Base-by-base conservation (phyloP, 2,797 vertebrate genomes). In the Fringilla coelebs region DNA sequence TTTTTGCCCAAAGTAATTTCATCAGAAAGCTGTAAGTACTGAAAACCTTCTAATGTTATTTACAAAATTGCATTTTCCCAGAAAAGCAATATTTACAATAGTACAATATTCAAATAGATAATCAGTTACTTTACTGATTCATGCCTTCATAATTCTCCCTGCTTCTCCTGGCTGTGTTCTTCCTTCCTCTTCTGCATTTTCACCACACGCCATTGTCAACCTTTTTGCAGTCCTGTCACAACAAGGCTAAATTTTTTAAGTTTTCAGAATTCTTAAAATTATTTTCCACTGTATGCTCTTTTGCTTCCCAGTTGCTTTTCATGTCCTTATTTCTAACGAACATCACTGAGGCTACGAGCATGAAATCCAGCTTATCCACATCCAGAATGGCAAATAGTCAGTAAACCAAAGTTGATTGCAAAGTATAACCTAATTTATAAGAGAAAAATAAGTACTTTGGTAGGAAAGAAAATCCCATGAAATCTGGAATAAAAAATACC, bases 261-360 rank as follows among this genome's bases (percentile, higher is more conserved):
- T 61, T 60, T 77, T 67, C 40, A 72, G 29, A 68, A 65, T 26
- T n/a, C 7, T 36, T 72, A 40, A 85, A 51, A 60, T 67, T 60
- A 26, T 60, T 91, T 89, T 75, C 28, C 7, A 17, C 13, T 20
- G 4, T 36, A 18, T 10, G 7, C 1, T 51, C 29, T 90, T 87
- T 85, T 85, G 3, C n/a, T 84, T 89, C 24, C 17, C 9, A 22
- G 21, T 62, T 74, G 8, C 8, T 89, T 70, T 84, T 71, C 43
- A 20, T 20, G 3, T 45, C 32, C 62, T 75, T 29, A 55, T 8
- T 71, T 49, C 31, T 65, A 34, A 67, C 38, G 10, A 63, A 70
- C 5, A 40, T 32, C 28, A n/a, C 52, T 67, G 49, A 70, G 22
- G 49, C 18, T 41, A 71, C 0, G 0, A 67, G 41, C 48, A 43